These are phyloP conservation scores for Lithosia quadra DNA, from an alignment of 2,888 invertebrate genomes.

Conservation along the genomic window DNA sequence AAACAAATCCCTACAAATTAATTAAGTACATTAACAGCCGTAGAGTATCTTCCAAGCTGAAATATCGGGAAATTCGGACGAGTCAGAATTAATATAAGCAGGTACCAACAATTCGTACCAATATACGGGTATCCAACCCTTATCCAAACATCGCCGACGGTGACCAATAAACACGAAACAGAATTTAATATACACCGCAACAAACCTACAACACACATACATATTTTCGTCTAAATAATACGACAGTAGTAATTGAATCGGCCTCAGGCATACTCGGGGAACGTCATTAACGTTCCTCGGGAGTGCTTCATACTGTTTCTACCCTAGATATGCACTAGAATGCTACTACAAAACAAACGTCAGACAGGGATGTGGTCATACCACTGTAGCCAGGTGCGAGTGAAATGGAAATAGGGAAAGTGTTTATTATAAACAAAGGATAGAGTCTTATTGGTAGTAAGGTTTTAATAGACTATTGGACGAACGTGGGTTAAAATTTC, in stretches of 20 bases:
- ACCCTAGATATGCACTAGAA: slow-evolving; percentile 82
- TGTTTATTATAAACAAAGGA: slow-evolving; percentile 87
- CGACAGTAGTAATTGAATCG: slow-evolving; percentile 87
- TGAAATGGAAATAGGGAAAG: slow-evolving; percentile 72
- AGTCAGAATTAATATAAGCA: slow-evolving; percentile 53
- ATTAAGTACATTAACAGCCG: slow-evolving; percentile 25
- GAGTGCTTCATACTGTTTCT: slow-evolving; percentile 71
- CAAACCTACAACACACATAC: slow-evolving; percentile 78
- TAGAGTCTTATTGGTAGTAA: slow-evolving; percentile 83
- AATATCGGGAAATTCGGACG: slow-evolving; percentile 47
- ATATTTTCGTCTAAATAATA: slow-evolving; percentile 86
- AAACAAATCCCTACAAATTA: neutral
- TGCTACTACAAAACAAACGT: slow-evolving; percentile 78
- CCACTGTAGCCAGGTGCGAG: slow-evolving; percentile 38
- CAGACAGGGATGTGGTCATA: slow-evolving; percentile 59
- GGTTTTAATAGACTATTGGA: slow-evolving; percentile 73
- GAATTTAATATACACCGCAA: slow-evolving; percentile 84
- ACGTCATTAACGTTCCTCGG: slow-evolving; percentile 84
- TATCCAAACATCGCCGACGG: slow-evolving; percentile 74
- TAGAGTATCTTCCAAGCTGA: slow-evolving; percentile 17
- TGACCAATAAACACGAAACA: slow-evolving; percentile 83
- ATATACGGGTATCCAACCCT: slow-evolving; percentile 63
- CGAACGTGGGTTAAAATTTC: slow-evolving; percentile 71
- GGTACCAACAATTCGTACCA: slow-evolving; percentile 56
- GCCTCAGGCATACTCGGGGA: slow-evolving; percentile 84